phyloP scores from a whole-genome alignment of 2,113 vertebrate genomes.

The Murina feae region DNA sequence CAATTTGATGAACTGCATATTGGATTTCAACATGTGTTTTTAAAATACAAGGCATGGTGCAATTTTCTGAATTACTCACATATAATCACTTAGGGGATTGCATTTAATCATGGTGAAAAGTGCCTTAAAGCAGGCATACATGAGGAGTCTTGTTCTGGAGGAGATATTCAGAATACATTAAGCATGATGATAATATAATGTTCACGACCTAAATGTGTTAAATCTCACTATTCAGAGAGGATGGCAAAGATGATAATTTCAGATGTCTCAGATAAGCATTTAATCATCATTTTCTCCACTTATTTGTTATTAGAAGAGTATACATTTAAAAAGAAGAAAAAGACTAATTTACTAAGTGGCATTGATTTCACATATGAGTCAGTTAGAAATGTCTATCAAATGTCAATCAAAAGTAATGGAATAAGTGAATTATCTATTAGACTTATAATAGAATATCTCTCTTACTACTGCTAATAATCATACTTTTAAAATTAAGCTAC shows the following conservation, averaged over 20 bases:
- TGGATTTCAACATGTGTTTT: conserved; percentile 70
- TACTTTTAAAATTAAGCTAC: conserved; percentile 39
- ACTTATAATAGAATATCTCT: conserved; percentile 59
- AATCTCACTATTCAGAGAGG: conserved; percentile 66
- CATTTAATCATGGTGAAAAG: conserved; percentile 66
- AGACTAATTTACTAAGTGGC: conserved; percentile 43
- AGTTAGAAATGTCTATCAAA: conserved; percentile 46
- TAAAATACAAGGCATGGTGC: conserved; percentile 67
- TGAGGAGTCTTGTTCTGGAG: conserved; percentile 65
- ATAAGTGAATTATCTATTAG: conserved; percentile 66
- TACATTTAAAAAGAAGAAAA: conserved; percentile 7
- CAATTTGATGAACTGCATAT: conserved; percentile 57
- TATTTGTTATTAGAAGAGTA: conserved; percentile 65
- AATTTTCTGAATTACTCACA: conserved; percentile 80
- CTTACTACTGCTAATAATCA: conserved; percentile 67
- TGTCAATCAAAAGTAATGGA: conserved; percentile 68
- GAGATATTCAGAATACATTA: conserved; percentile 74
- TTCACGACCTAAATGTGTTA: conserved; percentile 46
- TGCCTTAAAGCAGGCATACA: conserved; percentile 72
- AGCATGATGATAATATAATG: conserved; percentile 59
- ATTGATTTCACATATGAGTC: conserved; percentile 26
- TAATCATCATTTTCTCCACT: conserved; percentile 74
- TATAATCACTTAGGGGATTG: conserved; percentile 74
- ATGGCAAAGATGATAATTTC: conserved; percentile 39
- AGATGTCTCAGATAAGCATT: conserved; percentile 62